Conservation (phyloP, 2,797 vertebrate species). For the Tangara arthus region DNA sequence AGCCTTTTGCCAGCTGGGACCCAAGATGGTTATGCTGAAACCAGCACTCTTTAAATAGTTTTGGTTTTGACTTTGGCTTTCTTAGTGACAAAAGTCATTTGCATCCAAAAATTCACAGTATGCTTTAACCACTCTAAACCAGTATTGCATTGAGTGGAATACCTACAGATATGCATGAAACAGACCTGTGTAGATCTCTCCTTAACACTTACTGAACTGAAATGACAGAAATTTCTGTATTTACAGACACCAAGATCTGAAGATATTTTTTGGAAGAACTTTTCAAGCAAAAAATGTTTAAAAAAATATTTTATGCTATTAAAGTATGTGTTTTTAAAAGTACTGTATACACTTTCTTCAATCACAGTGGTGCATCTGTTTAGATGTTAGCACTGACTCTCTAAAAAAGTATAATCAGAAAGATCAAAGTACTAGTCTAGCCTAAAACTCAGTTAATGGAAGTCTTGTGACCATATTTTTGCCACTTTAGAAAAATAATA, state of each 20-base stretch:
- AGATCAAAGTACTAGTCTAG: not conserved
- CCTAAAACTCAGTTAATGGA: not conserved
- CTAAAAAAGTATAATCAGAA: constrained; percentile 15
- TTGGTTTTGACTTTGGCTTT: constrained; percentile 16
- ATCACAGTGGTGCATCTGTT: not conserved
- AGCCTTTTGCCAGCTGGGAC: constrained; percentile 39
- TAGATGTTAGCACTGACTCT: not conserved
- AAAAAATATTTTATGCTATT: not conserved
- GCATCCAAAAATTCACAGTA: not conserved
- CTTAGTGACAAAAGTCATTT: not conserved
- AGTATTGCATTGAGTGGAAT: not conserved
- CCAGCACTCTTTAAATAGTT: constrained; percentile 36
- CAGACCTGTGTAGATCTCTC: not conserved
- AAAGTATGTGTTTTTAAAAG: not conserved
- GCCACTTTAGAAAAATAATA: not conserved
- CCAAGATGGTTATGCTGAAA: constrained; percentile 36
- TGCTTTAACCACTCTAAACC: not conserved
- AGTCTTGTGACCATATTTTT: constrained; percentile 2
- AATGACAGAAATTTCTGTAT: not conserved
- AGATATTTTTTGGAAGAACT: not conserved
- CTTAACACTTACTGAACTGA: not conserved
- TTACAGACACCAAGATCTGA: not conserved
- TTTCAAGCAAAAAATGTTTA: not conserved
- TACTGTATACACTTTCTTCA: not conserved
- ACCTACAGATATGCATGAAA: not conserved